phyloP scores from a whole-genome alignment of 1,140 invertebrate species.

The Lucilia sericata region DNA sequence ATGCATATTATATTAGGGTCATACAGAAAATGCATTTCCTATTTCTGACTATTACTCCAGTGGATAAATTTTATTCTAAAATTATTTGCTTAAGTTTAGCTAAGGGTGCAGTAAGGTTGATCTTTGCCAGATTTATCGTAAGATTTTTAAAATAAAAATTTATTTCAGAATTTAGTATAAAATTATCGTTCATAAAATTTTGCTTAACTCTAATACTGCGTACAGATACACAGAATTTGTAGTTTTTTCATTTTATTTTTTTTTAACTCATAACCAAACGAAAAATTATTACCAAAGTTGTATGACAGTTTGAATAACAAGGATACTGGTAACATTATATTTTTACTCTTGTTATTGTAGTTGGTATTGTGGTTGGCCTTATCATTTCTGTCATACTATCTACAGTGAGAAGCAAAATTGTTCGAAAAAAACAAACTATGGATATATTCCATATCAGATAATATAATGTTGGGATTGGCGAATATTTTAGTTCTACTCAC shows the following conservation, averaged over 20 bases:
- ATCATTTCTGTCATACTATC: background rate
- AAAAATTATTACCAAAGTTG: constrained; percentile 58
- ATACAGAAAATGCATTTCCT: no score
- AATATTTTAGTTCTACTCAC: no score
- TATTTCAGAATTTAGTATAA: no score
- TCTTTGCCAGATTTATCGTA: no score
- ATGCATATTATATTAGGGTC: background rate
- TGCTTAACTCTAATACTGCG: background rate
- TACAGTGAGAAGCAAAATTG: background rate
- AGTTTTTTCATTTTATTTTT: background rate
- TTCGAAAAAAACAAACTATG: no score
- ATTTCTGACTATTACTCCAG: no score
- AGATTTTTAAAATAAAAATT: no score
- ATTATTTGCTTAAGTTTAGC: no score
- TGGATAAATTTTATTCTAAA: no score
- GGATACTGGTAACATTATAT: constrained; percentile 30
- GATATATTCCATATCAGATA: no score
- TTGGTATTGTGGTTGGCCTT: constrained; percentile 18
- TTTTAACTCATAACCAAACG: constrained; percentile 47
- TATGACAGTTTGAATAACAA: constrained; percentile 60
- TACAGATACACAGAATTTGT: background rate
- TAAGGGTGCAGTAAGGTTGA: no score
- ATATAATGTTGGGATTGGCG: no score
- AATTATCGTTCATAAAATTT: background rate
- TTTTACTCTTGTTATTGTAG: constrained; percentile 6